Percentiles rank a stretch among this genome's conserved stretches.
These are phyloP conservation scores for Chloropsis hardwickii DNA, from an alignment of 2,113 vertebrate species.

Conservation along the genomic window DNA sequence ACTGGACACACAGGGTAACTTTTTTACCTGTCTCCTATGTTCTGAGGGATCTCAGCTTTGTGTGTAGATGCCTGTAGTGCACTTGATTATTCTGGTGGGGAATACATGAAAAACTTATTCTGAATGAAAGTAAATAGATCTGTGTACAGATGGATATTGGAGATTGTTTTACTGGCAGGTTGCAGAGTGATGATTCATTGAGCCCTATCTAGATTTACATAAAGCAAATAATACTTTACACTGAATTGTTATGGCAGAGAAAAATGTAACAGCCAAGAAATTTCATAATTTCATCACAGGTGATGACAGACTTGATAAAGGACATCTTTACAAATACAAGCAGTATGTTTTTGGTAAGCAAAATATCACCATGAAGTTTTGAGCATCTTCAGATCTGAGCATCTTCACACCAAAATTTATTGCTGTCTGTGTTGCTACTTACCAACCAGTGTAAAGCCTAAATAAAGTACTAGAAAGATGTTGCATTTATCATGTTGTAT, in stretches of 20 bases:
- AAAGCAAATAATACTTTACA: not conserved
- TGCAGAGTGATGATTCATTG: conserved; percentile 48
- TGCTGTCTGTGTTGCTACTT: not conserved
- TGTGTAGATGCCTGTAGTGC: not conserved
- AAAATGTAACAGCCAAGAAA: conserved; percentile 34
- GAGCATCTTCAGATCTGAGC: not conserved
- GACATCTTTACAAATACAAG: not conserved
- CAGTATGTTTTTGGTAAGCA: not conserved
- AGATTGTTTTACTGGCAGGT: conserved; percentile 13
- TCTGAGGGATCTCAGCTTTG: not conserved
- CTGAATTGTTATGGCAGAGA: not conserved
- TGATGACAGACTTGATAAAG: conserved; percentile 6
- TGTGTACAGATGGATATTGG: conserved; percentile 15
- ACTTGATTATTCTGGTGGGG: not conserved
- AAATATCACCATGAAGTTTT: not conserved
- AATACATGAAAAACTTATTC: not conserved
- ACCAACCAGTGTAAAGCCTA: not conserved
- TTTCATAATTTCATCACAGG: conserved; percentile 42
- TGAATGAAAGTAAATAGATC: not conserved
- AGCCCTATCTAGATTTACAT: not conserved
- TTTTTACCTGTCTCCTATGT: not conserved
- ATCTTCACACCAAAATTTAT: not conserved
- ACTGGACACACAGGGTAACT: not conserved
- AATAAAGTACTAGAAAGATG: not conserved
- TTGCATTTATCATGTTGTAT: not conserved